Base-by-base conservation (phyloP, 2,113 vertebrate species). In the Proterorhinus semilunaris region DNA sequence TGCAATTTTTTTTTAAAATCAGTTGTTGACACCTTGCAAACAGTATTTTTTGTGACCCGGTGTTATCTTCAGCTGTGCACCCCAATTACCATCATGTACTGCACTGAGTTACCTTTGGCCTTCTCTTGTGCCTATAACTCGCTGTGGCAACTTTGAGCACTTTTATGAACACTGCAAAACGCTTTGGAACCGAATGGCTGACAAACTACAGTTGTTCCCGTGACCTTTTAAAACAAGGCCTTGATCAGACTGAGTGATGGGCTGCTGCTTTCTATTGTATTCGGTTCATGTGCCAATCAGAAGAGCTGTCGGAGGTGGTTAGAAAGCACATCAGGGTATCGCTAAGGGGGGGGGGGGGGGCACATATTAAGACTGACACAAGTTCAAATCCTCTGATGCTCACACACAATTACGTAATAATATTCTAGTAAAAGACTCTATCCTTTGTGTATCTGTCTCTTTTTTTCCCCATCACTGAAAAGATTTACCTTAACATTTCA, bases 271-370 rank as follows among this genome's bases (percentile, higher is more conserved):
- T 76, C 12, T 45, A 54, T 76, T 51, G 50, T 61, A 27, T 63
- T 80, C 65, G 77, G 68, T 68, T 54, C 50, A 53, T 71, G 71
- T 87, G 83, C 74, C 72, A 83, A 59, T 83, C 76, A 74, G 59
- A 68, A 74, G 72, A 71, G 76, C 73, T 75, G 74, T 73, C 79
- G 54, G 68, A 36, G 71, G 68, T 63, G 48, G 62, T 65, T 83
- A 73, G 53, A 83, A 74, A 77, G 48, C 68, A 52, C 71, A 79
- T 81, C 46, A 67, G 79, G 66, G 44, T n/a, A 48, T 66, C 68
- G 72, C 81, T 68, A 46, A 52, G 64, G 67, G 68, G 68, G 81
- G 4, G 68, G n/a, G 21, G 21, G 21, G 21, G 21, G 21, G 69
- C 72, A 69, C 51, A 66, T 62, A 81, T 68, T 68, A 57, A 72